These are phyloP conservation scores for Drosophila arizonae DNA, from an alignment of 1,140 invertebrate species.

Conservation along the genomic window DNA sequence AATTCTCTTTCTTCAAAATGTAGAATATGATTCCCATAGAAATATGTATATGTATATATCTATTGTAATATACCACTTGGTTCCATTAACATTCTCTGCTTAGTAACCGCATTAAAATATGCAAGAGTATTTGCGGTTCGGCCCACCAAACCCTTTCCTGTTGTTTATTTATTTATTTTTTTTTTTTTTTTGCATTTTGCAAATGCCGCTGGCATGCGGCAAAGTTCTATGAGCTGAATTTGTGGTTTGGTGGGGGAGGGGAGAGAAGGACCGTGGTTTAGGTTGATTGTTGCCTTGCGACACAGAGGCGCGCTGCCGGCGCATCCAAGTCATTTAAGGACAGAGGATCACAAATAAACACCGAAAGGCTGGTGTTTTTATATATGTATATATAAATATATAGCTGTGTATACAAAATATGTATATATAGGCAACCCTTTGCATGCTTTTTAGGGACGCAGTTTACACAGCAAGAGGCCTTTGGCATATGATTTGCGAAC, in stretches of 20 bases:
- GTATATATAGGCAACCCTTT: conserved; percentile 41
- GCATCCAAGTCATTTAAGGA: conserved; percentile 60
- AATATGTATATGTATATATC: too few relatives aligned
- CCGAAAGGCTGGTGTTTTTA: not conserved
- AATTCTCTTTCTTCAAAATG: too few relatives aligned
- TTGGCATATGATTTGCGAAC: conserved; percentile 33
- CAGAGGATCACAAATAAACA: conserved; percentile 40
- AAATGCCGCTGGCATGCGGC: conserved; percentile 61
- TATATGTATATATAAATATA: conserved; percentile 5
- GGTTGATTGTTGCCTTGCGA: conserved; percentile 52
- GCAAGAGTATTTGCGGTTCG: not conserved
- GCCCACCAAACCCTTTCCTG: not conserved
- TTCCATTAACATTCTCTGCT: too few relatives aligned
- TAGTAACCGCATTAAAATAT: not conserved
- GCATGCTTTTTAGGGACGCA: conserved; percentile 47
- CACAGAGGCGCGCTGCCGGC: conserved; percentile 37
- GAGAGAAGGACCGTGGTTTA: conserved; percentile 30
- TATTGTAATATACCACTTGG: too few relatives aligned
- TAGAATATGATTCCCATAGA: too few relatives aligned
- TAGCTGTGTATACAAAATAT: not conserved
- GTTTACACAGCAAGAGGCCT: conserved; percentile 8
- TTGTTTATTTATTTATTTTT: conserved; percentile 18
- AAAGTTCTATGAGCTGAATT: conserved; percentile 60
- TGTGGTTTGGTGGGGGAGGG: not conserved
- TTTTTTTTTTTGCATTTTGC: conserved; percentile 30